Evolutionary conservation across 2,888 invertebrate genomes (phyloP).

Genomic region (Sarcophaga carnaria): DNA sequence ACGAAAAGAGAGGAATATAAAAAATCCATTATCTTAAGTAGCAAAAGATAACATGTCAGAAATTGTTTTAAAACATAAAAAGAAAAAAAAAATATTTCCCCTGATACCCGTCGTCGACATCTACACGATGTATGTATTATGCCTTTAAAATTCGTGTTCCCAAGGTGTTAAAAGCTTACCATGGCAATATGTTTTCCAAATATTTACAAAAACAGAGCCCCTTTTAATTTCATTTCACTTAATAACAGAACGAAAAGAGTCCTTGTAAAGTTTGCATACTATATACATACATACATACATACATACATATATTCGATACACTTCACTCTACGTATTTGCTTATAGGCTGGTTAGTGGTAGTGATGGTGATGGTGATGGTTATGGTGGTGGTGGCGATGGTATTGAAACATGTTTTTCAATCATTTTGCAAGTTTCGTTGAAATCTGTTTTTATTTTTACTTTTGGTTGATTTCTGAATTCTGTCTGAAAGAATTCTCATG

Average conservation of each 20-base stretch:
- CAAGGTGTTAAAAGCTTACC: slow-evolving; percentile 68
- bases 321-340: neutral
- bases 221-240: neutral
- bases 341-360: neutral
- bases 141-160: slow-evolving; percentile 51
- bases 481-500: slow-evolving; percentile 55
- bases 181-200: slow-evolving; percentile 59
- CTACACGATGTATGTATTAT: neutral
- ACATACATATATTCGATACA: too few species aligned
- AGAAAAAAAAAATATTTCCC: slow-evolving; percentile 22
- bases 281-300: neutral
- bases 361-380: neutral
- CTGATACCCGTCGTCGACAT: neutral
- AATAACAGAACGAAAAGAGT: slow-evolving; percentile 9
- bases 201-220: slow-evolving; percentile 38
- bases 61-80: slow-evolving; percentile 10
- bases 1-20: neutral
- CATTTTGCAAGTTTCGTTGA: slow-evolving; percentile 62
- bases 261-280: slow-evolving; percentile 65
- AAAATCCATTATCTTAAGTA: slow-evolving; percentile 34
- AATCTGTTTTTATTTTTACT: neutral
- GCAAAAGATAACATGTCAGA: slow-evolving; percentile 33
- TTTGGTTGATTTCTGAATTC: neutral
- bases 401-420: slow-evolving; percentile 68
- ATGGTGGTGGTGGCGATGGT: neutral